A percentile compares a stretch with the other conserved stretches of the same genome.
These are phyloP conservation scores for Perizoma affinitatum DNA, from an alignment of 2,888 invertebrate species.

Conservation along the genomic window DNA sequence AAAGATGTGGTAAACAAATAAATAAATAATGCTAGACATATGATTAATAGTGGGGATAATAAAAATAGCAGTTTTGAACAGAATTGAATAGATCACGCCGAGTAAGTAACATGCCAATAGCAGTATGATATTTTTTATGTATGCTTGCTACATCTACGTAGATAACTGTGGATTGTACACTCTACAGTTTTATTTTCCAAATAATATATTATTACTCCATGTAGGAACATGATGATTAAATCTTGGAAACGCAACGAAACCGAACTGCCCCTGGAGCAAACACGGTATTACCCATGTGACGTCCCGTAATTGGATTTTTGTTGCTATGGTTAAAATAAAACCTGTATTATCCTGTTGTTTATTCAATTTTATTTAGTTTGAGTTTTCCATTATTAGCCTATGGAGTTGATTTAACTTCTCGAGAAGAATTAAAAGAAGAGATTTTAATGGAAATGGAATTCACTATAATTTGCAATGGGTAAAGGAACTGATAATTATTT, in stretches of 20 bases:
- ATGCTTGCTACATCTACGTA: too few species aligned
- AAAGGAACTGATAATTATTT: too few species aligned
- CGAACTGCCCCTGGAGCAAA: constrained; percentile 51
- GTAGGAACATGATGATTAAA: constrained; percentile 35
- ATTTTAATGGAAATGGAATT: too few species aligned
- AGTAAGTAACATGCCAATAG: too few species aligned
- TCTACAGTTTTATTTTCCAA: background rate
- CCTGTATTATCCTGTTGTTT: constrained; percentile 31
- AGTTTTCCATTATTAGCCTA: constrained; percentile 14
- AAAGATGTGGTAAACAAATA: too few species aligned
- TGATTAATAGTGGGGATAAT: too few species aligned
- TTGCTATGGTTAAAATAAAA: constrained; percentile 48
- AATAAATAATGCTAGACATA: too few species aligned
- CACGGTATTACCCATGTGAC: constrained; percentile 52
- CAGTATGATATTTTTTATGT: too few species aligned
- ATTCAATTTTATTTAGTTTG: constrained; percentile 12
- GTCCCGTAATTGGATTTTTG: constrained; percentile 56
- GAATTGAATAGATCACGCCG: too few species aligned
- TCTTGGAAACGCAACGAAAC: constrained; percentile 42
- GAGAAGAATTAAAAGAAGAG: too few species aligned
- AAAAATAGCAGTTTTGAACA: too few species aligned
- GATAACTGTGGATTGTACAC: background rate
- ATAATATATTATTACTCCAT: constrained; percentile 4
- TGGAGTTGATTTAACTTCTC: background rate
- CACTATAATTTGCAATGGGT: too few species aligned